Percentiles rank a stretch among this genome's conserved stretches.
Evolutionary conservation across 2,113 vertebrate species (phyloP).

Genomic region (Lepisosteus osseus): DNA sequence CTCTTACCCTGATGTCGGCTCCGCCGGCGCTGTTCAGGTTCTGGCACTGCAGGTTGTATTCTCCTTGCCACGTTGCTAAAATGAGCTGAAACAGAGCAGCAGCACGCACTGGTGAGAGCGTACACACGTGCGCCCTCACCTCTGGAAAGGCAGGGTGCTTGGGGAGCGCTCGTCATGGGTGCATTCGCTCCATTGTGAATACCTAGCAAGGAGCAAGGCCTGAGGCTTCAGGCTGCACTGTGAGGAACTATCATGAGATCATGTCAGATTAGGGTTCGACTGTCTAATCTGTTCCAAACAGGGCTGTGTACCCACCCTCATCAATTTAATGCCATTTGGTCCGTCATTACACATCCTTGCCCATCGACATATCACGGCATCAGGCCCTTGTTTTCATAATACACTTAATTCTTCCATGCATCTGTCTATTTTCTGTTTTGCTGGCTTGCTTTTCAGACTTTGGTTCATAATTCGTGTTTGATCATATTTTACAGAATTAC

Average conservation of each 20-base stretch:
- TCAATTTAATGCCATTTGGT: slow-evolving; percentile 11
- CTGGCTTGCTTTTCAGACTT: too few relatives aligned
- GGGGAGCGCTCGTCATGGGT: neutral
- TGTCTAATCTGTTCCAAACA: slow-evolving; percentile 8
- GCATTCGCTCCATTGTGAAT: neutral
- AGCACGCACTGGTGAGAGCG: neutral
- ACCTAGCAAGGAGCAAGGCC: neutral
- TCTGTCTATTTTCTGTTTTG: too few relatives aligned
- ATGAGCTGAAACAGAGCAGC: slow-evolving; percentile 63
- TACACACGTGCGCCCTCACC: neutral
- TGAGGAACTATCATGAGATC: slow-evolving; percentile 5
- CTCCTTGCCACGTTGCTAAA: slow-evolving; percentile 73
- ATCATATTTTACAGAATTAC: too few relatives aligned
- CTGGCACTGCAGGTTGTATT: slow-evolving; percentile 82
- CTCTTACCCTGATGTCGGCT: slow-evolving; percentile 72
- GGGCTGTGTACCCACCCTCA: slow-evolving; percentile 6
- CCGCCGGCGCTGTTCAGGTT: slow-evolving; percentile 72
- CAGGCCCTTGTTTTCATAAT: too few relatives aligned
- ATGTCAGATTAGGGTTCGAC: slow-evolving; percentile 12
- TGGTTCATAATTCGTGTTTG: too few relatives aligned
- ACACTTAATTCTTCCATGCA: too few relatives aligned
- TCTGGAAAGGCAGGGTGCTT: neutral
- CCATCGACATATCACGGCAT: neutral
- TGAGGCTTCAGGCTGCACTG: neutral
- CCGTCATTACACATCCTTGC: neutral